Percentiles rank a stretch among this genome's conserved stretches.
Evolutionary conservation across 2,113 vertebrate genomes (phyloP).

Genomic region (Phrynosoma blainvillii): DNA sequence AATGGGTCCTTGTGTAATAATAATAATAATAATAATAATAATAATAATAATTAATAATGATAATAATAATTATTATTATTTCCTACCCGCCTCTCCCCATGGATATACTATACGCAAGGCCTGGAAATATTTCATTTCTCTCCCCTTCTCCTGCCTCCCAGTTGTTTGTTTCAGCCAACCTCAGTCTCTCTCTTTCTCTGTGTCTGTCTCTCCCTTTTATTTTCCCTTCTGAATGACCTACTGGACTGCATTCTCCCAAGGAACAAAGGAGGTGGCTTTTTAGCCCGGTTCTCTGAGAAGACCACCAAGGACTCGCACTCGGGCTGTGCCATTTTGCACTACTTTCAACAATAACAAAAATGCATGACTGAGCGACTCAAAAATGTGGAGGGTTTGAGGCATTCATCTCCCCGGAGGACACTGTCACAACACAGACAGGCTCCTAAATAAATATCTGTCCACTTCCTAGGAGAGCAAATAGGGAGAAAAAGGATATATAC

Average conservation of each 20-base stretch:
- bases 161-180: slow-evolving; percentile 74
- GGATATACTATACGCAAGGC: background rate
- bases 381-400: slow-evolving; percentile 83
- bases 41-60: too few species aligned
- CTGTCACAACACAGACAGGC: slow-evolving; percentile 85
- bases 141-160: slow-evolving; percentile 34
- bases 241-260: slow-evolving; percentile 86
- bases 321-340: slow-evolving; percentile 79
- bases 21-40: too few species aligned
- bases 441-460: slow-evolving; percentile 80
- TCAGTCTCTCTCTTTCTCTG: slow-evolving; percentile 59
- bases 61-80: too few species aligned
- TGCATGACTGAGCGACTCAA: slow-evolving; percentile 85
- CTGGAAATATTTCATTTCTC: slow-evolving; percentile 78
- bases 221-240: slow-evolving; percentile 86
- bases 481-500: background rate
- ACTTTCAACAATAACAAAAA: slow-evolving; percentile 89
- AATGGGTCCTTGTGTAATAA: too few species aligned
- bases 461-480: slow-evolving; percentile 54
- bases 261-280: slow-evolving; percentile 93
- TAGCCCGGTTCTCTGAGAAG: slow-evolving; percentile 86
- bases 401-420: slow-evolving; percentile 78
- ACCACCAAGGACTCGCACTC: slow-evolving; percentile 93
- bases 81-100: too few species aligned
- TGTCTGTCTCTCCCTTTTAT: slow-evolving; percentile 78